Conservation (phyloP, 2,113 vertebrate species). For the Bagarius yarrelli region DNA sequence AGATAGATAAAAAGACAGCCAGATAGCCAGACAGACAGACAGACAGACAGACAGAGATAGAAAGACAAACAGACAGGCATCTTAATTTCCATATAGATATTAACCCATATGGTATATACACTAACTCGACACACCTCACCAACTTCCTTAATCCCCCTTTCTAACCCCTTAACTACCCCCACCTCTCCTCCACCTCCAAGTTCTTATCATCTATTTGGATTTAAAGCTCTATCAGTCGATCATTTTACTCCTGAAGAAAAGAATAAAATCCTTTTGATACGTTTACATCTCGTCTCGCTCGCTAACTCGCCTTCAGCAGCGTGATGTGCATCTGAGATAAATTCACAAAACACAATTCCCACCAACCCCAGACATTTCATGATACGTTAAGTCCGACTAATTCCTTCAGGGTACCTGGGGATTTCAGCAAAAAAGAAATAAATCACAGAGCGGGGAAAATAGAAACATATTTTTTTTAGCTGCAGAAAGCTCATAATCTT, state of each 20-base stretch:
- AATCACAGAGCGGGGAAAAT: conserved; percentile 37
- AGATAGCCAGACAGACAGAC: no score
- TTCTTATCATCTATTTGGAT: not conserved
- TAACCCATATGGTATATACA: no score
- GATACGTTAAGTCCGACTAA: conserved; percentile 57
- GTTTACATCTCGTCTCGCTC: not conserved
- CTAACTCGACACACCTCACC: no score
- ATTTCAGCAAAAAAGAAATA: conserved; percentile 35
- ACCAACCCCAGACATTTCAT: conserved; percentile 46
- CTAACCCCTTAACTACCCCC: not conserved
- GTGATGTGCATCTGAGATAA: conserved; percentile 20
- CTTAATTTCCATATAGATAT: no score
- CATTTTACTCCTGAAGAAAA: not conserved
- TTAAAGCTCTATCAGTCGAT: not conserved
- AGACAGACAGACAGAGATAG: no score
- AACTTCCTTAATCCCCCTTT: no score
- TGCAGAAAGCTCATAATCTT: conserved; percentile 33
- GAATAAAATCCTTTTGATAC: not conserved
- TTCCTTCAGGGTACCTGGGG: conserved; percentile 50
- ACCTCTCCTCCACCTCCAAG: not conserved
- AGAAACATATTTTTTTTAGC: conserved; percentile 36
- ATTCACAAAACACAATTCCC: conserved; percentile 29
- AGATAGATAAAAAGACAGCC: no score
- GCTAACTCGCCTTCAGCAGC: conserved; percentile 18
- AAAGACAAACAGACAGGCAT: no score